Evolutionary conservation across 2,113 vertebrate genomes (phyloP), one percentile per base, ranked within the genome.

Genomic region (Dascyllus trimaculatus): DNA sequence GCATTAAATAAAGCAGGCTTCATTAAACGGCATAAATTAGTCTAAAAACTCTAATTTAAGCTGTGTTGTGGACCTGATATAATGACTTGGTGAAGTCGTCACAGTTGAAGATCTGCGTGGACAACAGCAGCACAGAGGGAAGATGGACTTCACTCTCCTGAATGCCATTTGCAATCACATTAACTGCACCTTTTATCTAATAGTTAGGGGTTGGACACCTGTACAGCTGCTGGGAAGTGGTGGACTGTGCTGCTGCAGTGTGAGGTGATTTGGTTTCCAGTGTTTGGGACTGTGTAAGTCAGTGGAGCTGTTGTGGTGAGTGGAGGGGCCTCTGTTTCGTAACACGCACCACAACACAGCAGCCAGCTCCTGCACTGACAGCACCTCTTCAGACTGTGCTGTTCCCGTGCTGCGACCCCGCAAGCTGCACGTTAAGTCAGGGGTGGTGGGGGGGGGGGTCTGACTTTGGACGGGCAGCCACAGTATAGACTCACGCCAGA

Each of bases 271-370:
- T 13, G 40, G 40, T 15, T 15, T 43, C 40, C 40, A 15, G 40
- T 43, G 40, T 43, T 43, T 43, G 40, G 40, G 40, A 43, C 40
- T 43, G 40, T 43, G 6, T 43, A 13, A 43, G 40, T 43, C 18
- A 56, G 58, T 35, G 40, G 13, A 22, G 71, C 40, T 64, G 57
- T 66, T 43, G 75, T 70, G 40, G 40, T 43, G 40, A 43, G 13
- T 53, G 59, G 22, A 32, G 54, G 49, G 13, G 49, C 18, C 73
- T 51, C 58, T 64, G 85, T 88, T 92, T 85, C 35, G 14, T 85
- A 83, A 90, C 61, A 19, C 45, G 68, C 80, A 63, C 67, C 71
- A 78, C 73, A 80, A 62, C 75, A 80, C 80, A 78, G 66, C 62
- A 2, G 57, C 9, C 40, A 43, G 40, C 29, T 60, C 51, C 60